Percentiles rank a stretch among this genome's conserved stretches.
phyloP scores from a whole-genome alignment of 2,797 vertebrate genomes.

The Glyptemys insculpta region DNA sequence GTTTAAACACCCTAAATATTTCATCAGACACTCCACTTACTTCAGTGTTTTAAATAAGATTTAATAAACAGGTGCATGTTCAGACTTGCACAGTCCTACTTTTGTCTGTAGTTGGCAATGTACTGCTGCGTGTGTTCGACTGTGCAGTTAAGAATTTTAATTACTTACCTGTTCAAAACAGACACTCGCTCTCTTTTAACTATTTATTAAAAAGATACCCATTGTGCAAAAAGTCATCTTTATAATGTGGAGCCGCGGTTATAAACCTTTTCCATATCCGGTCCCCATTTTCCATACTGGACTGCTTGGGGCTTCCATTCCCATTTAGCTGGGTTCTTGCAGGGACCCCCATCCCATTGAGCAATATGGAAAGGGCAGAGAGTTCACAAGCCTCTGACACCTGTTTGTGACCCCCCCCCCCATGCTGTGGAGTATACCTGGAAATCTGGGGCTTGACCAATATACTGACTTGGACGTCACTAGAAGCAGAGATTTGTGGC shows the following conservation, averaged over 20 bases:
- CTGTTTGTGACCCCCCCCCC: not conserved
- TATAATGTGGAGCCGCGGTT: not conserved
- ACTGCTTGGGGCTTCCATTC: not conserved
- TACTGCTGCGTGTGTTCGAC: constrained; percentile 77
- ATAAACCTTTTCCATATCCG: not conserved
- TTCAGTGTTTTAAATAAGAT: constrained; percentile 89
- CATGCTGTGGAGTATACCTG: not conserved
- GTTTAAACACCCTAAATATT: constrained; percentile 85
- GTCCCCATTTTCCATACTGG: not conserved
- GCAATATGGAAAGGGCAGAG: not conserved
- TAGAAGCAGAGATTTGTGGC: not conserved
- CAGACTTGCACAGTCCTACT: constrained; percentile 81
- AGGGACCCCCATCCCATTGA: not conserved
- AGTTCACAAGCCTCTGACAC: not conserved
- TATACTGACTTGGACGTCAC: not conserved
- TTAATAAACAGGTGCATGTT: constrained; percentile 91
- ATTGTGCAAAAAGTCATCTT: constrained; percentile 40
- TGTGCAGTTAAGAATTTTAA: constrained; percentile 76
- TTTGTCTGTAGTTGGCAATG: constrained; percentile 84
- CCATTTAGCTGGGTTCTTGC: not conserved
- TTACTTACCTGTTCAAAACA: constrained; percentile 81
- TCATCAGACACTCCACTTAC: constrained; percentile 92
- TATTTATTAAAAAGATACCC: constrained; percentile 64
- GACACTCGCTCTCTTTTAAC: constrained; percentile 78
- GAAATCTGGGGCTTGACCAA: not conserved